Evolutionary conservation across 2,797 vertebrate species (phyloP), one percentile per base, ranked within the genome.

Genomic region (Oceanodroma leucorhoa): DNA sequence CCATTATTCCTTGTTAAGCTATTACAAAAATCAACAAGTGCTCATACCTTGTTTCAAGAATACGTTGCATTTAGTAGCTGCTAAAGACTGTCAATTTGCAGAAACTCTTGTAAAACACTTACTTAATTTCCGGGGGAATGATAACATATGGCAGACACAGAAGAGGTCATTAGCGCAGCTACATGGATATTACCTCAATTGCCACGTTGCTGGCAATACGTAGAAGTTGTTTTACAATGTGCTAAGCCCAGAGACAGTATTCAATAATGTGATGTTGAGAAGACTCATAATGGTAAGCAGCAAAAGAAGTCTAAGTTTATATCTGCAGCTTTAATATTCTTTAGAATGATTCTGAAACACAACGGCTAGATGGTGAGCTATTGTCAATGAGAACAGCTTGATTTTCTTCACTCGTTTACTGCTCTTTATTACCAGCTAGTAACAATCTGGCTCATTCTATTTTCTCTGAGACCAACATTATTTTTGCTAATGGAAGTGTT

Each of bases 61-160:
- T 71, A 70, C 55, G 55, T 77, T 92, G 41, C 45, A 72, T 58
- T 83, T 79, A 96, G 51, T 67, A 90, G 34, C 41, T 90, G 46
- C 65, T 95, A 53, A 89, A 90, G 67, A n/a, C 40, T 50, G 81
- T 53, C 87, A 89, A 11, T 55, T 72, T 95, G 43, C 82, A 96
- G 93, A 95, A 95, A 62, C 67, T 87, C 50, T 77, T 64, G 43
- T 64, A 71, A 73, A 93, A 71, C 29, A 45, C 21, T 90, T 84
- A 26, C 41, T 95, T 55, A 64, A 86, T 95, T 97, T 96, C 87
- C 54, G 50, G 46, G 51, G 38, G 48, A 91, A 93, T 83, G 62
- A 20, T 50, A 73, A 40, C 57, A 40, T 53, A 50, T 5, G 34
- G 76, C 27, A 88, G 86, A 81, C 67, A 66, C 41, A 50, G 41